Base-by-base conservation (phyloP, 2,888 invertebrate genomes). In the Stictocephala bisonia region DNA sequence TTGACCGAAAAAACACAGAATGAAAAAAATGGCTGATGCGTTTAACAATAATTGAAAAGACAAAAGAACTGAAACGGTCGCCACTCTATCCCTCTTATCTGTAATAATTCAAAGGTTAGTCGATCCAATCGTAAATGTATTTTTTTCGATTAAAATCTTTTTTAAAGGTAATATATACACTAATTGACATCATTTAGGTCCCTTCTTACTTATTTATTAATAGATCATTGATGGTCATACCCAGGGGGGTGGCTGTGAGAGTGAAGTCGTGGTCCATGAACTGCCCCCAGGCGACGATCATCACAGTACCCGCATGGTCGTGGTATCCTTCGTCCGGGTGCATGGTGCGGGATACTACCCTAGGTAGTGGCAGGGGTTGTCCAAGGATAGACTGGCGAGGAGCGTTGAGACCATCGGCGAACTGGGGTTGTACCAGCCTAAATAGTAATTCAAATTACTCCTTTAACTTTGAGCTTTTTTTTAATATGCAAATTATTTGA, bases 251-350 rank as follows among this genome's bases (percentile, higher is more conserved):
- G 78, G 89, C 95, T 73, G 95, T 95, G 35, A 95, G 88, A 2
- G 95, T 95, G 81, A 93, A 94, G 84, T 96, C 96, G 86, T 96
- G 96, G 85, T 96, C 96, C 91, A 96, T 95, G 85, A 96, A 95
- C 85, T 96, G 96, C 79, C 96, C 96, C 95, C 96, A 96, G 74
- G 96, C 95, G 79, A 94, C 93, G 73, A 96, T 91, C 93, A 96
- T 94, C 80, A 95, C 94, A 31, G 96, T 96, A 67, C 95, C 95
- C 20, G 95, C 95, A 85, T 95, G 95, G 85, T 96, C 96, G 83
- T 96, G 95, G 87, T 90, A 95, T 40, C 95, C 95, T 78, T 95
- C 94, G 81, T 96, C 96, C 27, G 95, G 94, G 84, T 96, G 96
- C 90, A 96, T 94, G 29, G 94, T 94, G 60, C 95, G 90, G 18